Evolutionary conservation across 2,113 vertebrate species (phyloP).

Genomic region (Lynx canadensis): DNA sequence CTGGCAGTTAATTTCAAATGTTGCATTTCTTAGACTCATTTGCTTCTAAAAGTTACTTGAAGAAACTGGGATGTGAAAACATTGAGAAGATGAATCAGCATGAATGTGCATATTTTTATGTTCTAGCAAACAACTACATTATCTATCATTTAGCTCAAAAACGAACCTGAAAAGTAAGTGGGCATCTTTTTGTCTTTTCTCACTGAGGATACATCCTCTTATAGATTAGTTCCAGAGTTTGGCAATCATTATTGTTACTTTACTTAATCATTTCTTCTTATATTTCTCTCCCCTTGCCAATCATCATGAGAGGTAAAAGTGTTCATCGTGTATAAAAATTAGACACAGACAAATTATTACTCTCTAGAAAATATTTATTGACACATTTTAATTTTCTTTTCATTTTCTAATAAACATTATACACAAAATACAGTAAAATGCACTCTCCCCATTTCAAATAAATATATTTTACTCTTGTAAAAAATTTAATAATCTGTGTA

Average conservation of each 20-base stretch:
- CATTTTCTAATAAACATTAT: slow-evolving; percentile 81
- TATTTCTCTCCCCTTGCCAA: background rate
- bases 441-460: slow-evolving; percentile 88
- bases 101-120: background rate
- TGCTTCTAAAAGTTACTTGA: slow-evolving; percentile 4
- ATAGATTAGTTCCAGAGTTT: background rate
- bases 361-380: slow-evolving; percentile 79
- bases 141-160: slow-evolving; percentile 24
- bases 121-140: background rate
- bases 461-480: slow-evolving; percentile 85
- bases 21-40: background rate
- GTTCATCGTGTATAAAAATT: background rate
- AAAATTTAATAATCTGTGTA: slow-evolving; percentile 79
- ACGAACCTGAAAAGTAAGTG: background rate
- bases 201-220: background rate
- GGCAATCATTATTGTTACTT: background rate
- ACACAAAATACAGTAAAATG: slow-evolving; percentile 90
- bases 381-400: slow-evolving; percentile 69
- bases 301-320: background rate
- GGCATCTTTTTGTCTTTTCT: background rate
- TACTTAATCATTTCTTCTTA: background rate
- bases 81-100: slow-evolving; percentile 11
- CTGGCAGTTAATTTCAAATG: slow-evolving; percentile 22
- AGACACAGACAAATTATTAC: background rate
- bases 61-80: background rate